These are phyloP conservation scores for Pristionchus japonicus DNA, from an alignment of 2,888 invertebrate genomes.

Conservation along the genomic window DNA sequence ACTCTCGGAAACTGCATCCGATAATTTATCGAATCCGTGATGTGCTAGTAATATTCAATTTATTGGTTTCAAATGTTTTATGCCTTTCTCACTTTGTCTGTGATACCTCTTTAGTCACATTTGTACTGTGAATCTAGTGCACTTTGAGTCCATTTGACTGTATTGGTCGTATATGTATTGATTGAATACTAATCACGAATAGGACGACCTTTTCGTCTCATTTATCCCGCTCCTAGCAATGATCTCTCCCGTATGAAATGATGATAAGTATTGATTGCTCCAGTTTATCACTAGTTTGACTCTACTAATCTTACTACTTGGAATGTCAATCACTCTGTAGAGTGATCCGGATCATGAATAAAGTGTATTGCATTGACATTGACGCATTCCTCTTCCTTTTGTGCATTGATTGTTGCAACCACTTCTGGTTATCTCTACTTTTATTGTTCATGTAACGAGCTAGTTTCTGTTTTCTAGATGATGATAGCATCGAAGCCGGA, in stretches of 20 bases:
- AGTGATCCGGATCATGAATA: slow-evolving; percentile 11
- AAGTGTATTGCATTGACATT: slow-evolving; percentile 30
- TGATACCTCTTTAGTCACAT: not conserved
- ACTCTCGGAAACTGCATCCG: slow-evolving; percentile 7
- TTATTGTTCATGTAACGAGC: not conserved
- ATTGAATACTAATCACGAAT: not conserved
- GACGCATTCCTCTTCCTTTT: not conserved
- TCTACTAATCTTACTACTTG: slow-evolving; percentile 23
- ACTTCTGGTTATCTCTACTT: not conserved
- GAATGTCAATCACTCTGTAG: slow-evolving; percentile 18
- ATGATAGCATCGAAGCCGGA: not conserved
- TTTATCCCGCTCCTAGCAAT: not conserved
- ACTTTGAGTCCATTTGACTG: not conserved
- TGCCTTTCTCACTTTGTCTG: not conserved
- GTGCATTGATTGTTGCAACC: slow-evolving; percentile 33
- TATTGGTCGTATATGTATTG: slow-evolving; percentile 5
- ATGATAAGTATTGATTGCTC: slow-evolving; percentile 19
- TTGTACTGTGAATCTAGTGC: not conserved
- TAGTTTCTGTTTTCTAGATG: not conserved
- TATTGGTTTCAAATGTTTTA: not conserved
- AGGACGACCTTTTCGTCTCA: slow-evolving; percentile 1
- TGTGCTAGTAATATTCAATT: not conserved
- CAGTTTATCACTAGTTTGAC: not conserved
- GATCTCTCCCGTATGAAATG: not conserved
- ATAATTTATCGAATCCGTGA: not conserved